These are phyloP conservation scores for Aphodius granarius DNA, from an alignment of 2,888 invertebrate species.

Conservation along the genomic window DNA sequence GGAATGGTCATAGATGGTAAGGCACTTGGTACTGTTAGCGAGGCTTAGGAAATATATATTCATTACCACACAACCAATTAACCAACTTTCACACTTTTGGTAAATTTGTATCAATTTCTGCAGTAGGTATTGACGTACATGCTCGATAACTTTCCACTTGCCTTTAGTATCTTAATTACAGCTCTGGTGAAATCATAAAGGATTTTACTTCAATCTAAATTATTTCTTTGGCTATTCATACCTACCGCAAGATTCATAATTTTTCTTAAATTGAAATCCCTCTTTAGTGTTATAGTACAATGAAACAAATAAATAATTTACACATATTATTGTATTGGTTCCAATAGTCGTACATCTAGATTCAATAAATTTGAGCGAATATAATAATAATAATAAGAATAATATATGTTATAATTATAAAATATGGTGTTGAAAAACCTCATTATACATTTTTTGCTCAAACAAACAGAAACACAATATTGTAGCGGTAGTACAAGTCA, in stretches of 20 bases:
- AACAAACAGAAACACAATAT: not conserved
- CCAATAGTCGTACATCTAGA: constrained; percentile 34
- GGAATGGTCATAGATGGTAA: constrained; percentile 37
- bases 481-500: not conserved
- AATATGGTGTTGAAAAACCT: constrained; percentile 14
- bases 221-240: no score
- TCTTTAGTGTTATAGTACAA: no score
- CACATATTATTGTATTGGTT: constrained; percentile 32
- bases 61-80: constrained; percentile 45
- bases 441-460: not conserved
- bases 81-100: constrained; percentile 40
- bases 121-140: no score
- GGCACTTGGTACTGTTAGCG: constrained; percentile 51
- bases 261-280: no score
- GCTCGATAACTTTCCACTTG: no score
- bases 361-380: constrained; percentile 31
- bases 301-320: constrained; percentile 21
- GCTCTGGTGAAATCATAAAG: no score
- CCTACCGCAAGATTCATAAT: no score
- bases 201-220: no score
- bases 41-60: constrained; percentile 43
- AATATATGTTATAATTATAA: constrained; percentile 16
- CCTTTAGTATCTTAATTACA: no score
- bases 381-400: constrained; percentile 23
- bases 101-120: not conserved